Evolutionary conservation across 2,113 vertebrate genomes (phyloP), one percentile per base, ranked within the genome.

Genomic region (Dipodomys spectabilis): DNA sequence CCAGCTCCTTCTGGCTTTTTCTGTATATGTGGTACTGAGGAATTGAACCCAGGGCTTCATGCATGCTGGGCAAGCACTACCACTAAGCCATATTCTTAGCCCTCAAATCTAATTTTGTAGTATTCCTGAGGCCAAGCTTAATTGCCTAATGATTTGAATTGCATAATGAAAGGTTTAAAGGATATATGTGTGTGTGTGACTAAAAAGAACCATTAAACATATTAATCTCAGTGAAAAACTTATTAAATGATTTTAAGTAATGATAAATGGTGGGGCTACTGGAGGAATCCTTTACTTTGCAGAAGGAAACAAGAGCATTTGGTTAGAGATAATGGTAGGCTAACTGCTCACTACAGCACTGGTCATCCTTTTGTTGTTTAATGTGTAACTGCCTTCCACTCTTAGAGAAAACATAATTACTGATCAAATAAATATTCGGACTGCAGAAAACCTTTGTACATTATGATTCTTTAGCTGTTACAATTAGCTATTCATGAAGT

Each of bases 381-480:
- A 30, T 73, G 79, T 49, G 62, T 88, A 8, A 67, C 73, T 78
- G 27, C 20, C 30, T 64, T 75, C n/a, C 28, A 74, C 25, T 75
- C 28, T 79, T 45, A 75, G 39, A 69, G 67, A 88, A 90, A 69
- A 44, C 39, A 53, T 74, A 57, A 49, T 85, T 81, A 65, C 62
- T 91, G 64, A 77, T 30, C 69, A 49, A 67, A 75, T 81, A 68
- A 79, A 74, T 82, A 73, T 79, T 78, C 57, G 67, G 28, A 80
- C 39, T 79, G 9, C 35, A 62, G 88, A 64, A 91, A 77, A 85
- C 8, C 18, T 90, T 65, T 62, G 27, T 83, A 62, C 71, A 57
- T 96, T 94, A 72, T 60, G 69, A 62, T 85, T 39, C 23, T 90
- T 90, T 82, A 82, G 73, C 79, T 75, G 49, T 44, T 49, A 2